Percentiles rank a stretch among this genome's conserved stretches.
Conservation (phyloP, 2,113 vertebrate genomes). For the Dermatemys mawii region DNA sequence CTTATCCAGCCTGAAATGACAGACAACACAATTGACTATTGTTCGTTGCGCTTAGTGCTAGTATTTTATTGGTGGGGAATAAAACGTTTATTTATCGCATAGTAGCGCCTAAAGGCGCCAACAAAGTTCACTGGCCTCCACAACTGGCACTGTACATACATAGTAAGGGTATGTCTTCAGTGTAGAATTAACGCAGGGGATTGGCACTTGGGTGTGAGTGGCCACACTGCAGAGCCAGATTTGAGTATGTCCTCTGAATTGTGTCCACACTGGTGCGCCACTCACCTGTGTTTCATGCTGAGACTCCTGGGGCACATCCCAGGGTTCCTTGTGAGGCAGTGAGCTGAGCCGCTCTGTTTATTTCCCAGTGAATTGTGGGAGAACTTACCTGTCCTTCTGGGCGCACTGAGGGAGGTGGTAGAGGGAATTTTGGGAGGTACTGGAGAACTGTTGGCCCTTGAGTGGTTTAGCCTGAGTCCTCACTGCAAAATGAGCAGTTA, state of each 20-base stretch:
- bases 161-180: background rate
- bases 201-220: background rate
- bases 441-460: background rate
- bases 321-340: background rate
- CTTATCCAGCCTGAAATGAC: background rate
- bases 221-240: background rate
- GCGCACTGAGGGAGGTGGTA: fast-evolving
- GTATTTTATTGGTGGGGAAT: background rate
- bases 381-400: background rate
- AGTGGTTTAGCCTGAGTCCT: background rate
- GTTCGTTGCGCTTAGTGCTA: background rate
- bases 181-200: background rate
- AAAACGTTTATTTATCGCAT: background rate
- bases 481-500: background rate
- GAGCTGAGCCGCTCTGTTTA: background rate
- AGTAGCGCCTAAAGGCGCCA: background rate
- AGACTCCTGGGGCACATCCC: background rate
- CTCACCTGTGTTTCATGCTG: fast-evolving
- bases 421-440: background rate
- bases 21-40: background rate
- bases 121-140: background rate
- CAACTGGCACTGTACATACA: background rate
- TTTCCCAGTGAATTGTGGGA: background rate
- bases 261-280: background rate
- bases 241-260: background rate